Evolutionary conservation across 2,888 invertebrate genomes (phyloP), one percentile per base, ranked within the genome.

Genomic region (Lottia scabra): DNA sequence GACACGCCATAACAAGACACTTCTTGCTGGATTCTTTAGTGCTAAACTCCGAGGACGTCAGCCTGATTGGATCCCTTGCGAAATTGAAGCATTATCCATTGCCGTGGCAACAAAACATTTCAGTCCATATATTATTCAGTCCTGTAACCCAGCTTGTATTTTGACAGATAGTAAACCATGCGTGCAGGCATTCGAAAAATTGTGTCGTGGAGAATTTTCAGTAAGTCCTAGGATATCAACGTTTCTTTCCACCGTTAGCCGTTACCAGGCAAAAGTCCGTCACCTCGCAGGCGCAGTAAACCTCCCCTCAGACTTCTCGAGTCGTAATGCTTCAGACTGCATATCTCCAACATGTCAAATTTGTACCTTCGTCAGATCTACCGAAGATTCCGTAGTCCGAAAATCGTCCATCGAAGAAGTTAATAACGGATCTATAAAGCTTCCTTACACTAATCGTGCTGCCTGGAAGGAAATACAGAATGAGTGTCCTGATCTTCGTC

Each of bases 81-180:
- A 30, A 30, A 30, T 30, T 4, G 5, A 30, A 30, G 30, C 30
- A 30, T 5, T 30, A 30, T 30, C 30, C 5, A 30, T 30, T 30
- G 30, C 30, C 30, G 30, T 30, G 30, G 30, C 30, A 4, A 30
- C 30, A 4, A 30, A 30, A 30, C 30, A 30, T 5, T 30, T 30
- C 5, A 30, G 30, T 30, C 30, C 30, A 4, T 30, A 30, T 2
- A 30, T 30, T 5, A 30, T 30, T 30, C 30, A 30, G 30, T 30
- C 30, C 2, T 5, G 30, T 5, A 30, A n/a, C n/a, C 30, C 30
- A 30, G 65, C 74, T n/a, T 80, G 78, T 67, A 69, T 78, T 16
- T 70, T 79, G 4, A 74, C 77, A 4, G 75, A 79, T 70, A 77
- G 74, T 46, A 72, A 75, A 65, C 76, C 77, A 2, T 77, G 71